A percentile compares a stretch with the other conserved stretches of the same genome.
These are phyloP conservation scores for Panthera tigris DNA, from an alignment of 2,113 vertebrate species.

Conservation along the genomic window DNA sequence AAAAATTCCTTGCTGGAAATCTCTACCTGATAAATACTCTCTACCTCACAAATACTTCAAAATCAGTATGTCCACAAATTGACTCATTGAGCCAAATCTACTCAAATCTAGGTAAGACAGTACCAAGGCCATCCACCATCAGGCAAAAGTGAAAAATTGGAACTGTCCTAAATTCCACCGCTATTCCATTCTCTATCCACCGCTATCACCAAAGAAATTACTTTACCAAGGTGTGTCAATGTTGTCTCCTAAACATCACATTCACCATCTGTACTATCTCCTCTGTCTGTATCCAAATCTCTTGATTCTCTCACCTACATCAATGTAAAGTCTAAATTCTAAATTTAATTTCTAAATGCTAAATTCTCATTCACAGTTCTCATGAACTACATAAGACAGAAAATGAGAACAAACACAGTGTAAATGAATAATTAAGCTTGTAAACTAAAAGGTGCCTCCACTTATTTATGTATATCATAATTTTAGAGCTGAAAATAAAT, in stretches of 20 bases:
- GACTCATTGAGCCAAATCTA: background rate
- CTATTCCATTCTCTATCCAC: background rate
- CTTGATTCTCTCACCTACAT: background rate
- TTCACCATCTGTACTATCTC: background rate
- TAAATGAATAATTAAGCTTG: background rate
- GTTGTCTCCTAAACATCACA: background rate
- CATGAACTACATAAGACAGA: background rate
- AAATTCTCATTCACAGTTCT: background rate
- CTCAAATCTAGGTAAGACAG: background rate
- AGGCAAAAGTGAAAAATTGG: background rate
- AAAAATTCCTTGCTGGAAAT: background rate
- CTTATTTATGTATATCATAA: background rate
- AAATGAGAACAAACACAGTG: background rate
- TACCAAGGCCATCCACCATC: background rate
- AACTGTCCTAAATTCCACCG: background rate
- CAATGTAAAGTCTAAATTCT: background rate
- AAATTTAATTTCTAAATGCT: background rate
- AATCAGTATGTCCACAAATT: background rate
- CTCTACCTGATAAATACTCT: background rate
- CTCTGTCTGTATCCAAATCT: background rate
- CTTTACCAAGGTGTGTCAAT: background rate
- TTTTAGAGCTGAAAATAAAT: constrained; percentile 23
- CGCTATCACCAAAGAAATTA: background rate
- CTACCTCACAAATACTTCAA: background rate
- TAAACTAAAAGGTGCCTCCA: background rate